These are phyloP conservation scores for Oncorhynchus clarkii DNA, from an alignment of 2,113 vertebrate genomes.

Conservation along the genomic window DNA sequence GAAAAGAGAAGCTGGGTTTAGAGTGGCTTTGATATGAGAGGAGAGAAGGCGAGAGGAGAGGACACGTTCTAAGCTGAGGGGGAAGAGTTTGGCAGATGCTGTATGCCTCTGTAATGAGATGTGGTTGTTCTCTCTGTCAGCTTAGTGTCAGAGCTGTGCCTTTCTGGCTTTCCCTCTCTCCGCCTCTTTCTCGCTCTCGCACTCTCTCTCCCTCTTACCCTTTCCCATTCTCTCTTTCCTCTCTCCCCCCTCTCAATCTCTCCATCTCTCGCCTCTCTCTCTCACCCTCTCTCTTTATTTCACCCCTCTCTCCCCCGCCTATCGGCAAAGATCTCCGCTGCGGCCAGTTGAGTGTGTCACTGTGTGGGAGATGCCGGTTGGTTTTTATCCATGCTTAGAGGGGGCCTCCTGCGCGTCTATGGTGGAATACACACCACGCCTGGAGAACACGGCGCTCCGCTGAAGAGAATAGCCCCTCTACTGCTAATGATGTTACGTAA, in stretches of 20 bases:
- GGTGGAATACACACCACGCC: no score
- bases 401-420: neutral
- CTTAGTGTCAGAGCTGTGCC: neutral
- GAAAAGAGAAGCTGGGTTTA: neutral
- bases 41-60: neutral
- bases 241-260: neutral
- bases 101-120: neutral
- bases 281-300: neutral
- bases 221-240: neutral
- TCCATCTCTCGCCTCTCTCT: neutral
- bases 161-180: neutral
- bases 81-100: neutral
- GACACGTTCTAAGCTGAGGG: neutral
- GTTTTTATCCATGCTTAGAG: neutral
- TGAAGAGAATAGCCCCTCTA: no score
- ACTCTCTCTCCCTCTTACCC: neutral
- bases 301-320: neutral
- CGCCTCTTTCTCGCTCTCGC: neutral
- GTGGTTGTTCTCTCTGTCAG: neutral
- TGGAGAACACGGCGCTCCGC: no score
- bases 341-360: neutral
- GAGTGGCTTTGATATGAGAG: neutral
- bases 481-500: no score
- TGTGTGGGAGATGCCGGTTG: neutral
- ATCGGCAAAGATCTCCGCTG: neutral